Conservation (phyloP, 2,888 invertebrate species). For the Blastobasis adustella region DNA sequence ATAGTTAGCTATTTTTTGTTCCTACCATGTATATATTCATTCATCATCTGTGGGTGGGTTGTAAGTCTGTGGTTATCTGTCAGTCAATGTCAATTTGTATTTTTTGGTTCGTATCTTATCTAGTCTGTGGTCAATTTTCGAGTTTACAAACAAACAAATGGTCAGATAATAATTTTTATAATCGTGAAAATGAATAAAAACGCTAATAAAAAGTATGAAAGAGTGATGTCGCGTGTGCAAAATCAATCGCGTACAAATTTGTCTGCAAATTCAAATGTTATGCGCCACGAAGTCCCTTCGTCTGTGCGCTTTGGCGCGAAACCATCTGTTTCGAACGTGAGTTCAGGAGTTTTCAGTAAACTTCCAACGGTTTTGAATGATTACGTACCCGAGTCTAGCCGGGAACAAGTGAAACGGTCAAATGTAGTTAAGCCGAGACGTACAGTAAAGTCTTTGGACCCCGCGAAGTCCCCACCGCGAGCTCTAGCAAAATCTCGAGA, state of each 20-base stretch:
- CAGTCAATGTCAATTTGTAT: too few relatives aligned
- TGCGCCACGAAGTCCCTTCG: constrained; percentile 42
- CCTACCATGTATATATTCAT: too few relatives aligned
- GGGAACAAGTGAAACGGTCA: constrained; percentile 26
- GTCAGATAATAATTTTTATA: neutral
- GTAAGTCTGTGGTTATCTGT: too few relatives aligned
- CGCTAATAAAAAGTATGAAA: constrained; percentile 36
- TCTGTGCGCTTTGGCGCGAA: constrained; percentile 51
- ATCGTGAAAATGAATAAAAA: constrained; percentile 5
- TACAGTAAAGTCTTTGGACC: constrained; percentile 52
- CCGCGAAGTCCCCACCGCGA: constrained; percentile 37
- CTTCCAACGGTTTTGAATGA: constrained; percentile 55
- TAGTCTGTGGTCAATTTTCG: too few relatives aligned
- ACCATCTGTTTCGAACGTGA: constrained; percentile 43
- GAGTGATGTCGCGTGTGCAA: constrained; percentile 56
- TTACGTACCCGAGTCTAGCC: constrained; percentile 31
- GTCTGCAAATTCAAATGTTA: constrained; percentile 40
- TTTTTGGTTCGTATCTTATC: too few relatives aligned
- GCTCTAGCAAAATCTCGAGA: constrained; percentile 17
- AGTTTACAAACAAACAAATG: constrained; percentile 6
- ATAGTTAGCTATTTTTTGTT: too few relatives aligned
- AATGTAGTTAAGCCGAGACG: constrained; percentile 49
- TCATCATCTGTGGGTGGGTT: too few relatives aligned
- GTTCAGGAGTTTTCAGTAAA: constrained; percentile 43
- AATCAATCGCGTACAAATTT: constrained; percentile 32